These are phyloP conservation scores for Champsocephalus gunnari DNA, from an alignment of 2,797 vertebrate genomes.

Conservation along the genomic window DNA sequence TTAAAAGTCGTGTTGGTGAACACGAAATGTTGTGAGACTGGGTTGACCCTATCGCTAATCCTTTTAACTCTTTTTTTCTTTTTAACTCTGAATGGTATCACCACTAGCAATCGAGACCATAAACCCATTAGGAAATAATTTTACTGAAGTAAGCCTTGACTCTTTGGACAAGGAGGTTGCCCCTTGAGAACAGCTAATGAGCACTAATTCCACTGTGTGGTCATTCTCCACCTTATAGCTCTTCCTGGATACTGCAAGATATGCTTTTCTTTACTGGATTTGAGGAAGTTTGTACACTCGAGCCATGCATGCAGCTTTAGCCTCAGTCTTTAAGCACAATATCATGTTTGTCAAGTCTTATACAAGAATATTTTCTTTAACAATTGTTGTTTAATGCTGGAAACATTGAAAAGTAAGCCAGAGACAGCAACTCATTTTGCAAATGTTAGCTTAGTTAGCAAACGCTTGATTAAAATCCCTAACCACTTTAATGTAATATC, in stretches of 20 bases:
- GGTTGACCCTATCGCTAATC: too few relatives aligned
- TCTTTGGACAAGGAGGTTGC: too few relatives aligned
- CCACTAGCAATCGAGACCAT: too few relatives aligned
- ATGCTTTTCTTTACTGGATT: not conserved
- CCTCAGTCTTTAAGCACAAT: not conserved
- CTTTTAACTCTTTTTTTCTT: too few relatives aligned
- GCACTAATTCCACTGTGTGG: not conserved
- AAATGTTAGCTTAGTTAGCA: not conserved
- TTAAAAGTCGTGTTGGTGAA: too few relatives aligned
- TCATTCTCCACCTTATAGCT: not conserved
- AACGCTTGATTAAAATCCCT: not conserved
- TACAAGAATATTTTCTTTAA: not conserved
- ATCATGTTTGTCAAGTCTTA: not conserved
- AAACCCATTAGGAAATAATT: too few relatives aligned
- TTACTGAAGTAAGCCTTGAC: too few relatives aligned
- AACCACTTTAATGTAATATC: not conserved
- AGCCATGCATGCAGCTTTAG: not conserved
- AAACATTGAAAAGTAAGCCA: slow-evolving; percentile 6
- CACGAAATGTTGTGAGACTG: too few relatives aligned
- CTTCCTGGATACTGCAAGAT: not conserved
- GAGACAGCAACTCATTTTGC: not conserved
- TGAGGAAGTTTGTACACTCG: not conserved
- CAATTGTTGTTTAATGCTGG: not conserved
- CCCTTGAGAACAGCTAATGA: too few relatives aligned
- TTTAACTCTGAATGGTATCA: too few relatives aligned